Evolutionary conservation across 2,113 vertebrate species (phyloP).

Genomic region (Pteruthius melanotis): DNA sequence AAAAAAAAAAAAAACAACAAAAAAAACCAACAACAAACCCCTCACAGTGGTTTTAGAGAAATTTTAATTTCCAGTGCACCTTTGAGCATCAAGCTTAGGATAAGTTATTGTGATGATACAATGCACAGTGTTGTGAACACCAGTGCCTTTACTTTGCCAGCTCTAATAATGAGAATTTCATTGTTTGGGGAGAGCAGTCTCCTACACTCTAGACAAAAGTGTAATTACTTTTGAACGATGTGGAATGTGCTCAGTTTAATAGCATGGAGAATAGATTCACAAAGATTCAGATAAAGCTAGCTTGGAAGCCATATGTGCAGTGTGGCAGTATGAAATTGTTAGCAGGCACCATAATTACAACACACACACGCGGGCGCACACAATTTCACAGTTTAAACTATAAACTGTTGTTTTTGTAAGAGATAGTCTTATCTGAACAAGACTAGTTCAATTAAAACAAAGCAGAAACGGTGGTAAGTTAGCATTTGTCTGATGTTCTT

Average conservation of each 20-base stretch:
- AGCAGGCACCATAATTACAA: constrained; percentile 65
- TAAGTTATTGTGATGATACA: constrained; percentile 66
- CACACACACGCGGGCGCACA: background rate
- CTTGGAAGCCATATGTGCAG: constrained; percentile 71
- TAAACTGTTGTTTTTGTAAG: constrained; percentile 67
- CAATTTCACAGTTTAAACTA: constrained; percentile 69
- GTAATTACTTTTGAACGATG: constrained; percentile 78
- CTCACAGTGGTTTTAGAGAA: constrained; percentile 41
- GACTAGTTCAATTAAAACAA: constrained; percentile 61
- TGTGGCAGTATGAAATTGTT: constrained; percentile 71
- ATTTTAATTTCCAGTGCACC: constrained; percentile 69
- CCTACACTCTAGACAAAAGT: constrained; percentile 76
- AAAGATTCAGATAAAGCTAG: constrained; percentile 75
- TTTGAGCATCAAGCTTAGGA: constrained; percentile 66
- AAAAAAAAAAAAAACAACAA: no score
- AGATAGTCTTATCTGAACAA: constrained; percentile 68
- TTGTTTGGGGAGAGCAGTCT: constrained; percentile 75
- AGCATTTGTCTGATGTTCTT: constrained; percentile 25
- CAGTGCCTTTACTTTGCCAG: constrained; percentile 67
- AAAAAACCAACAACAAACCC: no score
- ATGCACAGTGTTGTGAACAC: constrained; percentile 66
- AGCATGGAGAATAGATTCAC: constrained; percentile 74
- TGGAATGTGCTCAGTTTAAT: constrained; percentile 74
- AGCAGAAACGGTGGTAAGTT: constrained; percentile 42
- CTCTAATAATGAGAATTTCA: constrained; percentile 77